Conservation (phyloP, 2,888 invertebrate species). For the Harpalus rubripes region DNA sequence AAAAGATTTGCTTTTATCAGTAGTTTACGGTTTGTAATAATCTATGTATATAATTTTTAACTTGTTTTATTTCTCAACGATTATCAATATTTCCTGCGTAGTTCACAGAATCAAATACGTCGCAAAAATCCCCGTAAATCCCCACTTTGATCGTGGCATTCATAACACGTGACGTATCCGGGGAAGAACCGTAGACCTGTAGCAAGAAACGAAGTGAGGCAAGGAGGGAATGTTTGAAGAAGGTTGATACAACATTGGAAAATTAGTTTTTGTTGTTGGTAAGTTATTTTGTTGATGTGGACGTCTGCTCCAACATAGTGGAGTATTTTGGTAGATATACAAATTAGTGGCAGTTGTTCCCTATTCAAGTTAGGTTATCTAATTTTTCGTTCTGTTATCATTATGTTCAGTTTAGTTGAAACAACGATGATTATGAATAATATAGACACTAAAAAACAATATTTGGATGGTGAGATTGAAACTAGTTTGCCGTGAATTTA, state of each 20-base stretch:
- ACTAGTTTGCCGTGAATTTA: neutral
- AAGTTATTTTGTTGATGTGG: constrained; percentile 54
- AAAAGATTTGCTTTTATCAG: too few relatives aligned
- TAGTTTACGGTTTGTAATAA: too few relatives aligned
- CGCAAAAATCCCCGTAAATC: constrained; percentile 36
- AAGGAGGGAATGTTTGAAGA: constrained; percentile 35
- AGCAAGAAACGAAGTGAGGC: constrained; percentile 30
- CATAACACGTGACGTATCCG: constrained; percentile 37
- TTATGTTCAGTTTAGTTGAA: constrained; percentile 61
- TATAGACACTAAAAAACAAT: constrained; percentile 40
- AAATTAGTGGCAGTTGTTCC: neutral
- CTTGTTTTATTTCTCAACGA: too few relatives aligned
- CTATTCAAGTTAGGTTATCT: constrained; percentile 38
- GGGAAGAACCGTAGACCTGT: constrained; percentile 57
- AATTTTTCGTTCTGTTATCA: constrained; percentile 33
- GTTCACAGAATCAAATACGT: neutral
- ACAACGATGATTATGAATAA: constrained; percentile 48
- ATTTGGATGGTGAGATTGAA: constrained; percentile 52
- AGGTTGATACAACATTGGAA: constrained; percentile 28
- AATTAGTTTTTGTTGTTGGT: constrained; percentile 55
- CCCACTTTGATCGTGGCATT: constrained; percentile 41
- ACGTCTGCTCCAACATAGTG: neutral
- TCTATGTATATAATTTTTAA: too few relatives aligned
- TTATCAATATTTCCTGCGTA: too few relatives aligned
- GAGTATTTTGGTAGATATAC: constrained; percentile 12